A percentile compares a stretch with the other conserved stretches of the same genome.
Evolutionary conservation across 2,113 vertebrate genomes (phyloP).

Genomic region (Cygnus buccinator): DNA sequence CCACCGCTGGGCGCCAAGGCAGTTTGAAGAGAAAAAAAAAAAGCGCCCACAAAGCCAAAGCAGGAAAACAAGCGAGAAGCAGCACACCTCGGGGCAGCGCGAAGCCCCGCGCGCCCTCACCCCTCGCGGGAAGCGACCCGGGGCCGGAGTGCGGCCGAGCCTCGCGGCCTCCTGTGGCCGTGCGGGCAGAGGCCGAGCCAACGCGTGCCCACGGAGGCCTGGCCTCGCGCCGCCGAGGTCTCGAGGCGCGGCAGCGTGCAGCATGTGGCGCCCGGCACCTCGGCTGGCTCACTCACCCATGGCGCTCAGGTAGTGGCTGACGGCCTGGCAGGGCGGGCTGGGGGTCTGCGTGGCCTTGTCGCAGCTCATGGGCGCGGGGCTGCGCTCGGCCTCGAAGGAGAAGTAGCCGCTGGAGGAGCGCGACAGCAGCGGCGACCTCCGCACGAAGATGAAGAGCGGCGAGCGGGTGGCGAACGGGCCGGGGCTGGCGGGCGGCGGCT

Average conservation of each 20-base stretch:
- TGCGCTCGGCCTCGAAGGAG: constrained; percentile 89
- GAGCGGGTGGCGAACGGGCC: constrained; percentile 84
- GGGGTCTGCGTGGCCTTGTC: constrained; percentile 91
- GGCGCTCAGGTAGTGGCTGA: constrained; percentile 82
- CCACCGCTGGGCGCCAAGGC: fast-evolving
- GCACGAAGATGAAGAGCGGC: constrained; percentile 83
- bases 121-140: too few relatives aligned
- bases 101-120: too few relatives aligned
- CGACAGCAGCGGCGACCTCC: constrained; percentile 80
- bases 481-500: constrained; percentile 75
- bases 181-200: too few relatives aligned
- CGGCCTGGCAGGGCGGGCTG: constrained; percentile 85
- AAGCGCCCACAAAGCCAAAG: too few relatives aligned
- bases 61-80: background rate
- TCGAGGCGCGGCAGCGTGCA: too few relatives aligned
- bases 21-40: background rate
- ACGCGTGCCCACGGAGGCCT: too few relatives aligned
- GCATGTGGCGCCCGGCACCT: too few relatives aligned
- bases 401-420: constrained; percentile 94
- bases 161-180: too few relatives aligned
- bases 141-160: too few relatives aligned
- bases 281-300: constrained; percentile 75
- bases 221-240: too few relatives aligned
- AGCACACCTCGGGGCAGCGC: background rate
- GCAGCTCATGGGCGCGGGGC: constrained; percentile 85